Base-by-base conservation (phyloP, 2,113 vertebrate genomes). In the Chaenocephalus aceratus region DNA sequence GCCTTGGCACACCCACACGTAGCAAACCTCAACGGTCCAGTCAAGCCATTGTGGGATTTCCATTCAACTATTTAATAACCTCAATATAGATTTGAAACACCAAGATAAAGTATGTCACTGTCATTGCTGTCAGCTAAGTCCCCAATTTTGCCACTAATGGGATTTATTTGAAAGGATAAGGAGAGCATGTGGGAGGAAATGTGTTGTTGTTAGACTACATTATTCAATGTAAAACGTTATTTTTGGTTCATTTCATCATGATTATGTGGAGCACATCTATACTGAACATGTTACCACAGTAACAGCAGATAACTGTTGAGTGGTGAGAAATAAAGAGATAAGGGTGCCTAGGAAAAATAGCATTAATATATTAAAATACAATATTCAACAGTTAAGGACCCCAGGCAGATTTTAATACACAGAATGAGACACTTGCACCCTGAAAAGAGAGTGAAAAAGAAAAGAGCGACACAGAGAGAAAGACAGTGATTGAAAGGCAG, bases 381-480 rank as follows among this genome's bases (percentile, higher is more conserved):
- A 93, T 91, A 92, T 93, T 91, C 82, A 91, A 83, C 72, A 90
- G 83, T 87, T 79, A 77, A 77, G 77, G 58, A 84, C 81, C 6
- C 49, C 68, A 83, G 80, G 85, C 87, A 80, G 77, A 90, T 92
- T 88, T 92, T 89, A 79, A 83, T 85, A 78, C 69, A 84, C 72
- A 78, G 77, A 91, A 82, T 91, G 86, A 83, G 73, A 87, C 85
- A 86, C 77, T 74, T 82, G 62, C 75, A 61, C 70, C 60, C 66
- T 76, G 79, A 79, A 88, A 91, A 82, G 68, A 72, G 82, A 76
- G 60, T 16, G 66, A 75, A 62, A 90, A 64, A 52, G 75, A 85
- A 63, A 18, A 66, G 73, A 26, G 62, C 1, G 26, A 72, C 7
- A 66, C 61, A 77, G 49, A 57, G 60, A 56, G 63, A 58, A 60